phyloP scores from a whole-genome alignment of 2,113 vertebrate genomes.

The Rhineura floridana region DNA sequence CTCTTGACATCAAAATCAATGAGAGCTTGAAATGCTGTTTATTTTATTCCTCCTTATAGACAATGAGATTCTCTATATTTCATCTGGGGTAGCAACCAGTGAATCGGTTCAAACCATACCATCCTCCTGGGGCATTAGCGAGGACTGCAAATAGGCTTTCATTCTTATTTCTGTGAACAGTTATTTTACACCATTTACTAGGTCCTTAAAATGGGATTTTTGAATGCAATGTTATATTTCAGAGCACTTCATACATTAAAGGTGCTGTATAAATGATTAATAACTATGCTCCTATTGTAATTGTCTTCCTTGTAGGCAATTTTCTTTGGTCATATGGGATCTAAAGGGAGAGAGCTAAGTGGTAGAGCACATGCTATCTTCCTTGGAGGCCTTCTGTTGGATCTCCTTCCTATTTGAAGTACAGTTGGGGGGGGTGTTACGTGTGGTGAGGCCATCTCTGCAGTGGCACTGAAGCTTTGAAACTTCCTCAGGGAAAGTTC shows the following conservation, averaged over 20 bases:
- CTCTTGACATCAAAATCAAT: slow-evolving; percentile 43
- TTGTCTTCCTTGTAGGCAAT: not conserved
- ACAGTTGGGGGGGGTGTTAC: not conserved
- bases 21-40: slow-evolving; percentile 46
- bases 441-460: not conserved
- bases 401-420: not conserved
- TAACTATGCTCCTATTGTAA: not conserved
- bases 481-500: not conserved
- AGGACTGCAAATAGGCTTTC: not conserved
- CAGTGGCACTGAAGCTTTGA: not conserved
- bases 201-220: not conserved
- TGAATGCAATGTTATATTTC: not conserved
- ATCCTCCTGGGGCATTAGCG: not conserved
- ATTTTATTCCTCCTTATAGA: slow-evolving; percentile 44
- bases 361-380: not conserved
- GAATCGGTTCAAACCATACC: slow-evolving; percentile 43
- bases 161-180: not conserved
- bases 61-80: slow-evolving; percentile 41
- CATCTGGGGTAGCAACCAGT: slow-evolving; percentile 34
- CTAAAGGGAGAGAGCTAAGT: not conserved
- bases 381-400: not conserved
- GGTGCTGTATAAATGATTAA: slow-evolving; percentile 12
- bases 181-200: slow-evolving; percentile 6
- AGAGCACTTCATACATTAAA: slow-evolving; percentile 7
- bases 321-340: slow-evolving; percentile 4